Conservation (phyloP, 2,888 invertebrate species). For the Hirtodrosophila cameraria region DNA sequence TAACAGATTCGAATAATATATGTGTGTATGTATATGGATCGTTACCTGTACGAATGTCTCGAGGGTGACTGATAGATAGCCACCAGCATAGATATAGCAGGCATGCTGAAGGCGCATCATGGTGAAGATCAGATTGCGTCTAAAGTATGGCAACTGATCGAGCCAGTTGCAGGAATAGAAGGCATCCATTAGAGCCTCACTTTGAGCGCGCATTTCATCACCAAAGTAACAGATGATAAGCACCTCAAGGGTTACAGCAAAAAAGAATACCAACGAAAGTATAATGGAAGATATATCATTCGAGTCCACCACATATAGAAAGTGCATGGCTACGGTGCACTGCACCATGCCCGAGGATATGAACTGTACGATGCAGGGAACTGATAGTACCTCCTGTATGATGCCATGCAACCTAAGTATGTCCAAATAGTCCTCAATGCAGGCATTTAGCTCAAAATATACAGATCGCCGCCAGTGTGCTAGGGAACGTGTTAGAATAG, state of each 20-base stretch:
- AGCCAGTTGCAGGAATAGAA: slow-evolving; percentile 86
- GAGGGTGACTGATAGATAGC: slow-evolving; percentile 85
- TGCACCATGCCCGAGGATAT: slow-evolving; percentile 84
- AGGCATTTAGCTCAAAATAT: slow-evolving; percentile 60
- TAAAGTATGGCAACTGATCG: slow-evolving; percentile 84
- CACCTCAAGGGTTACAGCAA: slow-evolving; percentile 85
- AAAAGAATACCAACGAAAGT: slow-evolving; percentile 82
- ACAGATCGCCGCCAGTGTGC: not conserved
- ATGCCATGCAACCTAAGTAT: slow-evolving; percentile 83
- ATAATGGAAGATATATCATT: slow-evolving; percentile 69
- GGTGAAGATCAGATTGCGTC: slow-evolving; percentile 84
- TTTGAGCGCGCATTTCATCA: slow-evolving; percentile 85
- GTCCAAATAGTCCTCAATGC: slow-evolving; percentile 76
- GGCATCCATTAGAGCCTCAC: slow-evolving; percentile 84
- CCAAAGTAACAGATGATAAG: slow-evolving; percentile 86
- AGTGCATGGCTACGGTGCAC: slow-evolving; percentile 84
- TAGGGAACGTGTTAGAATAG: accelerated
- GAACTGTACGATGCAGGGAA: slow-evolving; percentile 86
- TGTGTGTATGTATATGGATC: slow-evolving; percentile 37
- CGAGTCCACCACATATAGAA: slow-evolving; percentile 83
- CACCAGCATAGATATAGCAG: slow-evolving; percentile 85
- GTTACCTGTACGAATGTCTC: slow-evolving; percentile 85
- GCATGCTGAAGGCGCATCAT: slow-evolving; percentile 85
- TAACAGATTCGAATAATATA: not conserved
- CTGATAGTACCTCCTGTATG: slow-evolving; percentile 85